A percentile compares a stretch with the other conserved stretches of the same genome.
Evolutionary conservation across 2,797 vertebrate genomes (phyloP).

Genomic region (Euphonia xanthogaster): DNA sequence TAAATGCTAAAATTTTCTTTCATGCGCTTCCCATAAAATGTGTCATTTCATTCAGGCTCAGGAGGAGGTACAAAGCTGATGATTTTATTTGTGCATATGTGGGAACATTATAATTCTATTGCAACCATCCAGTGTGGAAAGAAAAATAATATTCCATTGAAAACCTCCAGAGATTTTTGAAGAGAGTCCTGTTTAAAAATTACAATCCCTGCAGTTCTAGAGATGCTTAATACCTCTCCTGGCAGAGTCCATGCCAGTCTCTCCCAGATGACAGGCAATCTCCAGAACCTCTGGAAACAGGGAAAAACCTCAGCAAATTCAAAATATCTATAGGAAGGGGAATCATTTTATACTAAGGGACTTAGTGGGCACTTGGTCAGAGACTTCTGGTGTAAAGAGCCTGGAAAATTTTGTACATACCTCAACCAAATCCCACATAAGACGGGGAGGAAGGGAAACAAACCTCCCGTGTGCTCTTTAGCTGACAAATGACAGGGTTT

Average conservation of each 20-base stretch:
- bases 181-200: not conserved
- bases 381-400: not conserved
- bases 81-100: not conserved
- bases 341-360: not conserved
- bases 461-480: not conserved
- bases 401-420: conserved; percentile 9
- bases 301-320: not conserved
- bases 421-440: not conserved
- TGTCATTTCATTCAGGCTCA: not conserved
- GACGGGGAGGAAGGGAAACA: not conserved
- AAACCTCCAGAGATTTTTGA: not conserved
- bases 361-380: not conserved
- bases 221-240: not conserved
- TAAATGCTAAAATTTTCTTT: not conserved
- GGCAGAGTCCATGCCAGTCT: not conserved
- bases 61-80: not conserved
- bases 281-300: not conserved
- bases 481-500: not conserved
- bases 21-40: not conserved
- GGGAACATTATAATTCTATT: not conserved
- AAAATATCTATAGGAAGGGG: not conserved
- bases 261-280: not conserved
- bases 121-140: not conserved
- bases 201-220: not conserved
- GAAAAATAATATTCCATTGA: not conserved